Percentiles rank a stretch among this genome's conserved stretches.
phyloP scores from a whole-genome alignment of 2,888 invertebrate genomes.

The Deroplatys truncata region DNA sequence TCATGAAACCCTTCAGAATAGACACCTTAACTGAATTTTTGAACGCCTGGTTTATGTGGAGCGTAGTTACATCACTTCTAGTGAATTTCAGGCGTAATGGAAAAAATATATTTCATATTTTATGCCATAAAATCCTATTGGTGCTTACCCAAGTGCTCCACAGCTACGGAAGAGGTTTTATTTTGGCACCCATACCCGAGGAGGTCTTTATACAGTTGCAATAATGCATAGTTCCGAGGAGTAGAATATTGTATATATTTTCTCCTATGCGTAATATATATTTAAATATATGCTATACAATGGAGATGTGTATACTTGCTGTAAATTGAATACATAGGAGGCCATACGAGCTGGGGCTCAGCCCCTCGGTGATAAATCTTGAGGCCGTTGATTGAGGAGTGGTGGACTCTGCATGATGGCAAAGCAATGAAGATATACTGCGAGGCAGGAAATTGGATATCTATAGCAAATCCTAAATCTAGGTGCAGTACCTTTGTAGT shows the following conservation, averaged over 20 bases:
- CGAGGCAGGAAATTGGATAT: neutral
- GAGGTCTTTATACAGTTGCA: neutral
- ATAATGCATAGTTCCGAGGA: neutral
- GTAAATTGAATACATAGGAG: neutral
- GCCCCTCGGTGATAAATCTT: neutral
- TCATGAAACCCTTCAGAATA: too few relatives aligned
- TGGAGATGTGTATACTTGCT: neutral
- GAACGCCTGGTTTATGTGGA: too few relatives aligned
- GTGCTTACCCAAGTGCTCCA: too few relatives aligned
- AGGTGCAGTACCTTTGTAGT: neutral
- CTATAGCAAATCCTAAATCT: neutral
- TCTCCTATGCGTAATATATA: neutral
- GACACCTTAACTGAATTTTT: too few relatives aligned
- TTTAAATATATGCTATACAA: neutral
- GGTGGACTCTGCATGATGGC: neutral
- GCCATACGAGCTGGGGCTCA: neutral
- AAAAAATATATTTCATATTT: too few relatives aligned
- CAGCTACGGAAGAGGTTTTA: too few relatives aligned
- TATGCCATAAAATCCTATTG: too few relatives aligned
- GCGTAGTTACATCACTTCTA: too few relatives aligned
- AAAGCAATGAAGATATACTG: neutral
- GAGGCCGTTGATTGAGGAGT: neutral
- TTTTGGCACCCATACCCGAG: neutral
- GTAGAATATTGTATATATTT: neutral
- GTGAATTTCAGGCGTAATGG: too few relatives aligned